Conservation (phyloP, 2,888 invertebrate genomes). For the Cerastis leucographa region DNA sequence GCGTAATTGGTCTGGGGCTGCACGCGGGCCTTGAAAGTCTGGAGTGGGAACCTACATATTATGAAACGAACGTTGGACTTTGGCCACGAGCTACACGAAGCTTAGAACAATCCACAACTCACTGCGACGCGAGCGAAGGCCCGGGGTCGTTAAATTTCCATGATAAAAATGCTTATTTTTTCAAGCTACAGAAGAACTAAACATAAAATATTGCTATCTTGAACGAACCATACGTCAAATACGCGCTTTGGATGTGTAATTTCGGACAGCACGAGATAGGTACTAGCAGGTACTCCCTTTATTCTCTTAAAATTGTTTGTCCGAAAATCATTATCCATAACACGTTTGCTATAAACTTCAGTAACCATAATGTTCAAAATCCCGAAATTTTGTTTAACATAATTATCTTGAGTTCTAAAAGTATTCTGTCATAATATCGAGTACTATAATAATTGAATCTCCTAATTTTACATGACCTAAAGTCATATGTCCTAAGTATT, state of each 20-base stretch:
- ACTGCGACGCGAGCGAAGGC: not conserved
- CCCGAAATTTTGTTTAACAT: no score
- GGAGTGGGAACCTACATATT: not conserved
- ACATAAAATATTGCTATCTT: not conserved
- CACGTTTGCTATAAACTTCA: no score
- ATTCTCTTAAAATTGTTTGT: no score
- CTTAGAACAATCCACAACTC: not conserved
- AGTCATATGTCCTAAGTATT: no score
- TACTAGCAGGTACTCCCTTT: no score
- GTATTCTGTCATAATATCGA: no score
- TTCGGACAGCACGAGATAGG: not conserved
- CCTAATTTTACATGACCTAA: no score
- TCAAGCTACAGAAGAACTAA: not conserved
- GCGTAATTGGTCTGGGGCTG: slow-evolving; percentile 26
- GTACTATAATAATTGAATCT: no score
- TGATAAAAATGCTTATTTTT: not conserved
- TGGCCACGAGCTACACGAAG: not conserved
- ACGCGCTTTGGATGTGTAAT: not conserved
- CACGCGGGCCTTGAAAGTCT: slow-evolving; percentile 17
- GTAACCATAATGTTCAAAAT: no score
- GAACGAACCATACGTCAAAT: not conserved
- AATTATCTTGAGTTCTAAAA: no score
- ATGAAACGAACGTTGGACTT: not conserved
- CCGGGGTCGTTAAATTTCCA: not conserved
- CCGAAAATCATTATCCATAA: no score